Base-by-base conservation (phyloP, 2,113 vertebrate genomes). In the Corvus hawaiiensis region DNA sequence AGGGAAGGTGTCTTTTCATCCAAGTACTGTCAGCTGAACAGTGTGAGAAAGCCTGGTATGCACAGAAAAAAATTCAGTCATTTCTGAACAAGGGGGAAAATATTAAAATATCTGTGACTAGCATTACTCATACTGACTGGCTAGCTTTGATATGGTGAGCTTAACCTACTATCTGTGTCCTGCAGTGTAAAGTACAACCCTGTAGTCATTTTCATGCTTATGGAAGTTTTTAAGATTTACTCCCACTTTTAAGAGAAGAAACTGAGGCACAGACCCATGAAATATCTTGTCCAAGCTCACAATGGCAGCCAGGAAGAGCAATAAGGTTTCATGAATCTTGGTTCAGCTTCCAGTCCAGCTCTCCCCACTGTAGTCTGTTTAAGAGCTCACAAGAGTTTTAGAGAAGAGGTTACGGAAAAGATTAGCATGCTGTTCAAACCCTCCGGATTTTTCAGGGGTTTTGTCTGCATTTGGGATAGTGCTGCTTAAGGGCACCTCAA, bases 401-500 rank as follows among this genome's bases (percentile, higher is more conserved):
- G 46, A 95, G 79, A 82, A 68, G 63, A 30, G 63, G 77, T 84
- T 93, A 44, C 41, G 21, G 63, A 39, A 84, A 73, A 84, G 30
- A 92, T 93, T 77, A 88, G 66, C 66, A 73, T 59, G 35, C 83
- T 90, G 59, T 83, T 96, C 85, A 89, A 97, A 95, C 55, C 61
- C 55, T 87, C n/a, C 39, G 79, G 83, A 84, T 89, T 76, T 96
- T 76, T 95, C 94, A 89, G 95, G 92, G 59, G 14, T 66, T 97
- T 96, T 90, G 66, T 87, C 91, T 92, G 92, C 77, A 41, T 92
- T 97, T 84, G 91, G 95, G 94, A 82, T 89, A 69, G 63, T 37
- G 62, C 46, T 91, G 87, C 93, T 94, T 97, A 92, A 91, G 84
- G 96, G 91, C 90, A 94, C 41, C 93, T 97, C 93, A 91, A 90